phyloP scores from a whole-genome alignment of 2,113 vertebrate species.

The Cephalophus harveyi region DNA sequence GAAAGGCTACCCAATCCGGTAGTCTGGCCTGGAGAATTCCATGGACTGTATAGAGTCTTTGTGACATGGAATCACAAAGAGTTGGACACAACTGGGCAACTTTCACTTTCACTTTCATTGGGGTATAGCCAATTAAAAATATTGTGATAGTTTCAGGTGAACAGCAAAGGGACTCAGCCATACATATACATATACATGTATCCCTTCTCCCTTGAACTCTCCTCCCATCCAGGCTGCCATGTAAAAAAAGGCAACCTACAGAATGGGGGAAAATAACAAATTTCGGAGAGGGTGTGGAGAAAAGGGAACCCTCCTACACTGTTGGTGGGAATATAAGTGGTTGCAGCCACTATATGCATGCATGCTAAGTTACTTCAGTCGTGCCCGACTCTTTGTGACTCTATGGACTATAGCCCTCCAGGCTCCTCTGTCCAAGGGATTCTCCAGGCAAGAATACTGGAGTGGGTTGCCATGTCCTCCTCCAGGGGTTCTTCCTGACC shows the following conservation, averaged over 20 bases:
- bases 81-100: neutral
- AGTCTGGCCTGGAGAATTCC: neutral
- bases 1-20: neutral
- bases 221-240: neutral
- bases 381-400: too few species aligned
- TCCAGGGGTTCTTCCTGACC: neutral
- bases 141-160: neutral
- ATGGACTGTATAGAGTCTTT: neutral
- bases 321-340: too few species aligned
- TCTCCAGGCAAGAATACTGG: neutral
- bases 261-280: too few species aligned
- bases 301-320: too few species aligned
- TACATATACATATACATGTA: neutral
- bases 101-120: neutral
- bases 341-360: too few species aligned
- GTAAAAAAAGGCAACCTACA: too few species aligned
- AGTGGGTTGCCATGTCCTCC: neutral
- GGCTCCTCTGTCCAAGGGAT: neutral
- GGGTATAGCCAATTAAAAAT: neutral
- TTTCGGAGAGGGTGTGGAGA: too few species aligned
- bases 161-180: neutral
- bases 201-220: neutral
- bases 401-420: too few species aligned
- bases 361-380: too few species aligned
- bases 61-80: neutral